Evolutionary conservation across 2,888 invertebrate species (phyloP), one percentile per base, ranked within the genome.

Genomic region (Adelognathus sp.): DNA sequence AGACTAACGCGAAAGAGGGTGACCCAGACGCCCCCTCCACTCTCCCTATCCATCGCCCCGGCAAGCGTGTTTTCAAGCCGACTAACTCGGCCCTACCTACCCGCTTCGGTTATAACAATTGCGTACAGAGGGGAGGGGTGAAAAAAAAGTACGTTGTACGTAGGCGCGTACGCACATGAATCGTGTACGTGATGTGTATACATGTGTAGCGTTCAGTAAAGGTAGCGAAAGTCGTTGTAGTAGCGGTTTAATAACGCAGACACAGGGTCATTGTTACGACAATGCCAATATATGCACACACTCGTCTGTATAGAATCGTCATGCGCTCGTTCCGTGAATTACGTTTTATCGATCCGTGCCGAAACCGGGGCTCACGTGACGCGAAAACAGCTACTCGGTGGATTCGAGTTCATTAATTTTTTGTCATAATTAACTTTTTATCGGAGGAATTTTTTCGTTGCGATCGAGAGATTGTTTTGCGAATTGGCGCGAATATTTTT

Each of bases 21-120:
- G 89, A 90, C 89, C 89, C 89, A 90, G 90, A 90, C 90, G 88
- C 88, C 87, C 87, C 89, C 88, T 87, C 88, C 84, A 84, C n/a
- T n/a, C n/a, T n/a, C n/a, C n/a, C n/a, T n/a, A n/a, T n/a, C n/a
- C n/a, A n/a, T n/a, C n/a, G n/a, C n/a, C n/a, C n/a, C n/a, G n/a
- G n/a, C 73, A 44, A 63, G 64, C 60, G 81, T 83, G 82, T 86
- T 86, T 85, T 83, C 84, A 80, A 84, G 83, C n/a, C 85, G 78
- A 69, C 79, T 80, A 69, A 46, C 56, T 24, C 66, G 16, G 27
- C 54, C 63, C 31, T 33, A 29, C 44, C 29, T 14, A 81, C 81
- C 82, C 83, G 81, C 83, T 81, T 85, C 85, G 84, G 83, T 83
- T 83, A 84, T 83, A 84, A 86, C 82, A 86, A 87, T 84, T 82